Evolutionary conservation across 2,113 vertebrate species (phyloP), one percentile per base, ranked within the genome.

Genomic region (Numida meleagris): DNA sequence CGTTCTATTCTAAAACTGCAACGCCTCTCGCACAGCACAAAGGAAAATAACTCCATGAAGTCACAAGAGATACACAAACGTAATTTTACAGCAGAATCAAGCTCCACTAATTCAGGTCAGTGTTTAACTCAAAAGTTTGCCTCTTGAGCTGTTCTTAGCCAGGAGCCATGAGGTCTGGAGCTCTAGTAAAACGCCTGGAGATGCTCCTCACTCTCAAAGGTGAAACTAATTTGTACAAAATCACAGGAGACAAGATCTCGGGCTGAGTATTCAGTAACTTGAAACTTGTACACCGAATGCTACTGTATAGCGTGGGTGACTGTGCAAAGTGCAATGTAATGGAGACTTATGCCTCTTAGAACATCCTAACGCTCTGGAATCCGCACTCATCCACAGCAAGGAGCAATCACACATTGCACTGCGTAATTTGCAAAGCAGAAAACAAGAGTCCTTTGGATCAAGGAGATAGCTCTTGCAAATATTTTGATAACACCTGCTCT

Each of bases 401-500:
- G 62, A 89, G 62, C 78, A 9, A 45, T 14, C 40, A 13, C 6
- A 5, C 46, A 46, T 66, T 42, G 80, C 82, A 34, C 86, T 86
- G 92, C 13, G 1, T 27, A 80, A 93, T 89, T 59, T 67, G 67
- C 75, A 78, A 20, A 55, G 72, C 51, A 42, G 76, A 51, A 66
- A 50, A 20, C 6, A 29, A 74, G 14, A 81, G 65, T 82, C 93
- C 57, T 84, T 38, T 50, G 80, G 90, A 73, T 58, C 86, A 84
- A 50, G 3, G 40, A 83, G 23, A 43, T 4, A 73, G 62, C 36
- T 85, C n/a, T 38, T 36, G 50, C 67, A 93, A 93, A 67, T 51
- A 62, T 68, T 92, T 93, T 38, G 31, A 2, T 45, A 61, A 36
- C 76, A 94, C 63, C 70, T 90, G 73, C 76, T 91, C 74, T 93